A percentile compares a stretch with the other conserved stretches of the same genome.
Evolutionary conservation across 2,888 invertebrate genomes (phyloP).

Genomic region (Antheraea assamensis): DNA sequence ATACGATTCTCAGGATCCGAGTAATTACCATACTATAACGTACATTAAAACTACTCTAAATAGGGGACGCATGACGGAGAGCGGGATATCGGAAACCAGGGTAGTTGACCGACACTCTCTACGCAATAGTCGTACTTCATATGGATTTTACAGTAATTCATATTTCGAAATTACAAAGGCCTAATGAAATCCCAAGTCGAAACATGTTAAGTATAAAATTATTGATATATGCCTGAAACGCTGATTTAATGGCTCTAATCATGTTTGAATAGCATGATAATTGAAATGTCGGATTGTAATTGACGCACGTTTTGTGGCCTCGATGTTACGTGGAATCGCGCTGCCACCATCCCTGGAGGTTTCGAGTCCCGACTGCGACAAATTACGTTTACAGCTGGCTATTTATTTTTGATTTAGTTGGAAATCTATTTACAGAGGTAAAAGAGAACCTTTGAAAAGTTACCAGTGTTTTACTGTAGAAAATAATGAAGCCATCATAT

Average conservation of each 20-base stretch:
- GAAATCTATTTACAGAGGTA: not conserved
- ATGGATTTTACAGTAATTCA: too few species aligned
- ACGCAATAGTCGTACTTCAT: too few species aligned
- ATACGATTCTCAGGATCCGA: too few species aligned
- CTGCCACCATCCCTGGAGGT: not conserved
- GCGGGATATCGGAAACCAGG: too few species aligned
- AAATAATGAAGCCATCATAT: not conserved
- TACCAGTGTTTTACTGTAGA: not conserved
- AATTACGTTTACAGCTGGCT: not conserved
- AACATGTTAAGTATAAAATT: too few species aligned
- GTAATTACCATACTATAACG: too few species aligned
- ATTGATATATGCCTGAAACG: too few species aligned
- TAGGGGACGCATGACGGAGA: too few species aligned
- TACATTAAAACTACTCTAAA: too few species aligned
- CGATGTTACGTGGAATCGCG: not conserved
- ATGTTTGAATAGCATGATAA: constrained; percentile 35
- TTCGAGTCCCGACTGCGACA: not conserved
- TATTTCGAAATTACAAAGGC: too few species aligned
- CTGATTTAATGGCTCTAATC: not conserved
- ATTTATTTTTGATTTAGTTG: not conserved
- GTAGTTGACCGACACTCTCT: too few species aligned
- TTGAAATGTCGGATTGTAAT: constrained; percentile 32
- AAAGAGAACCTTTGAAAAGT: not conserved
- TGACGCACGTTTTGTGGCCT: constrained; percentile 20
- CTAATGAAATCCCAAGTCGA: too few species aligned